Conservation (phyloP, 2,113 vertebrate genomes). For the Sander vitreus region DNA sequence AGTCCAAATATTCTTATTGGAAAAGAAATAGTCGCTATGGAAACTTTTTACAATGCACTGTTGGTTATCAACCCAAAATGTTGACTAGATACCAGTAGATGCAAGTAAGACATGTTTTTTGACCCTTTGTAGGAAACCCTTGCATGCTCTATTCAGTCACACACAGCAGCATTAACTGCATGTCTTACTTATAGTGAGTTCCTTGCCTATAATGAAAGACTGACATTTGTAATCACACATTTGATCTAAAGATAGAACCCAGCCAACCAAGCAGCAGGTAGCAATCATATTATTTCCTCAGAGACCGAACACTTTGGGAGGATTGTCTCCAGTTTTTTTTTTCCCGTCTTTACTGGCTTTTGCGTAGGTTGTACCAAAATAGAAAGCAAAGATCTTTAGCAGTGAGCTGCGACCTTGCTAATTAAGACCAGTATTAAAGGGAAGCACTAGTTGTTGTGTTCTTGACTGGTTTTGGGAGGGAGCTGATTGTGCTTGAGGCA, state of each 20-base stretch:
- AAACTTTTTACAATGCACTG: neutral
- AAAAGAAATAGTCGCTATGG: neutral
- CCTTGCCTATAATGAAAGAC: slow-evolving; percentile 77
- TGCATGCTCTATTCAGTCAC: slow-evolving; percentile 28
- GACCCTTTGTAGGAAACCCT: neutral
- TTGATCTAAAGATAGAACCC: slow-evolving; percentile 70
- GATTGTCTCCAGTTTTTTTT: slow-evolving; percentile 13
- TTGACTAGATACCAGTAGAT: neutral
- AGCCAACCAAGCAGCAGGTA: slow-evolving; percentile 53
- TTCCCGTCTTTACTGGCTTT: slow-evolving; percentile 47
- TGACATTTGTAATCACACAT: slow-evolving; percentile 74
- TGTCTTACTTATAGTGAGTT: slow-evolving; percentile 57
- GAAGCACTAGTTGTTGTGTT: slow-evolving; percentile 47
- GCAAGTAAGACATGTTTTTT: neutral
- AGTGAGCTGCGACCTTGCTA: slow-evolving; percentile 49
- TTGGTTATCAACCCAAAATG: neutral
- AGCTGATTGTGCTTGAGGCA: slow-evolving; percentile 67
- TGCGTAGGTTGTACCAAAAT: slow-evolving; percentile 47
- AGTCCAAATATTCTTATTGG: neutral
- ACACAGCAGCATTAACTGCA: slow-evolving; percentile 7
- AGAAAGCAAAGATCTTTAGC: slow-evolving; percentile 63
- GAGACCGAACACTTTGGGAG: slow-evolving; percentile 53
- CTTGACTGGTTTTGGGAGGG: slow-evolving; percentile 56
- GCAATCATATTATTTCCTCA: slow-evolving; percentile 67
- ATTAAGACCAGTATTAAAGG: slow-evolving; percentile 70